These are phyloP conservation scores for Buphagus erythrorhynchus DNA, from an alignment of 2,797 vertebrate genomes.

Conservation along the genomic window DNA sequence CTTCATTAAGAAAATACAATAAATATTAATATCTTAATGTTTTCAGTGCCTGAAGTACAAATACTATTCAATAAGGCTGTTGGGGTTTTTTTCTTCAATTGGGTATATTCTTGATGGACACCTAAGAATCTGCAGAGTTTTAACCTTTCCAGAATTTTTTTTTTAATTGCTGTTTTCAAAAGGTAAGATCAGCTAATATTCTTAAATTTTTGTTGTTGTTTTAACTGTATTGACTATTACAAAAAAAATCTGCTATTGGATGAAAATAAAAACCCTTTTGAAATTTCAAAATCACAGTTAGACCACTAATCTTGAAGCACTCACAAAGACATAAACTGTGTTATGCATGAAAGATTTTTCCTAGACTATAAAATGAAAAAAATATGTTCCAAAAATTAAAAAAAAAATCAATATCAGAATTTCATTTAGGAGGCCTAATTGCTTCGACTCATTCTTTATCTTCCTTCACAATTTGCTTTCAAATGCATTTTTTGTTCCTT, in stretches of 20 bases:
- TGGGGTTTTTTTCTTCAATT: accelerated
- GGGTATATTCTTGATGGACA: neutral
- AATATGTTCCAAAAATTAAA: neutral
- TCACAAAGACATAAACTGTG: neutral
- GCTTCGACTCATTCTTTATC: conserved; percentile 24
- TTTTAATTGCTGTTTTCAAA: neutral
- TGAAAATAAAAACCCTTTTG: neutral
- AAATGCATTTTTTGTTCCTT: neutral
- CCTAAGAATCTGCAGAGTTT: neutral
- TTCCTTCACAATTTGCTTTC: neutral
- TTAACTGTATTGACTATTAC: neutral
- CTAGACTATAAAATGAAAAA: neutral
- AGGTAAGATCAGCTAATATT: neutral
- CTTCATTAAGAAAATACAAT: neutral
- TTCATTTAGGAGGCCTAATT: conserved; percentile 6
- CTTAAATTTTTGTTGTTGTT: neutral
- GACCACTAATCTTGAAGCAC: neutral
- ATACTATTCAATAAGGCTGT: neutral
- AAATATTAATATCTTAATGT: neutral
- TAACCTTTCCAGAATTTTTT: neutral
- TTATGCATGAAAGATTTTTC: neutral
- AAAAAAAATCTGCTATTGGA: neutral
- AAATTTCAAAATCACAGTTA: neutral
- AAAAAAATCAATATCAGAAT: neutral
- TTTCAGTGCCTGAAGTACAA: neutral